phyloP scores from a whole-genome alignment of 1,140 invertebrate species.

The Argopecten irradians region DNA sequence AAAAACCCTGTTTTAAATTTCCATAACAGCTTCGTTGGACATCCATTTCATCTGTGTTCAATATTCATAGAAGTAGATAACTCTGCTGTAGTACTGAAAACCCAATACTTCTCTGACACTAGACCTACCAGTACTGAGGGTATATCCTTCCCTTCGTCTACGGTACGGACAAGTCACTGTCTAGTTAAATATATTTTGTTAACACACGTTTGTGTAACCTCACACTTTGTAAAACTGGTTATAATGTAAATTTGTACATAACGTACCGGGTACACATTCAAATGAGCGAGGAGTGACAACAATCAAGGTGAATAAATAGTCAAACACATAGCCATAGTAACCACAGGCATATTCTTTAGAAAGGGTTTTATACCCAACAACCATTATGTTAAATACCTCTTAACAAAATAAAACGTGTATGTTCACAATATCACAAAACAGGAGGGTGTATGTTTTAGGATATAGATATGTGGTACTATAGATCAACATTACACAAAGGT shows the following conservation, averaged over 20 bases:
- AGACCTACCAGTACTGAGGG: not conserved
- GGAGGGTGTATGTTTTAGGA: too few species aligned
- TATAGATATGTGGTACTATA: too few species aligned
- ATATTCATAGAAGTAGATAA: slow-evolving; percentile 2
- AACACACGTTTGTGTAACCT: not conserved
- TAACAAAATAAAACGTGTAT: too few species aligned
- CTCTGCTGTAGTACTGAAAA: not conserved
- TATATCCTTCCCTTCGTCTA: not conserved
- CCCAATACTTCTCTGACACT: too few species aligned
- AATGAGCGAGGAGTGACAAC: not conserved
- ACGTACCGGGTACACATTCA: slow-evolving; percentile 14
- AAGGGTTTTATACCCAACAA: not conserved
- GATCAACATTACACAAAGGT: too few species aligned
- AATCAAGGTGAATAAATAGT: not conserved
- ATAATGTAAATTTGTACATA: slow-evolving; percentile 23
- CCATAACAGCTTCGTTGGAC: not conserved
- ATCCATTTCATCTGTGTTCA: not conserved
- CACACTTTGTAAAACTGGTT: slow-evolving; percentile 1
- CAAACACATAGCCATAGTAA: slow-evolving; percentile 10
- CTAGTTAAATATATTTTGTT: not conserved
- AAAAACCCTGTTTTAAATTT: slow-evolving; percentile 17
- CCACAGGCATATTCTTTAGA: not conserved
- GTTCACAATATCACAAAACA: too few species aligned
- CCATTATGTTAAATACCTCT: too few species aligned
- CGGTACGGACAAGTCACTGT: not conserved